phyloP scores from a whole-genome alignment of 2,888 invertebrate genomes.

The Flexamia atlantica region DNA sequence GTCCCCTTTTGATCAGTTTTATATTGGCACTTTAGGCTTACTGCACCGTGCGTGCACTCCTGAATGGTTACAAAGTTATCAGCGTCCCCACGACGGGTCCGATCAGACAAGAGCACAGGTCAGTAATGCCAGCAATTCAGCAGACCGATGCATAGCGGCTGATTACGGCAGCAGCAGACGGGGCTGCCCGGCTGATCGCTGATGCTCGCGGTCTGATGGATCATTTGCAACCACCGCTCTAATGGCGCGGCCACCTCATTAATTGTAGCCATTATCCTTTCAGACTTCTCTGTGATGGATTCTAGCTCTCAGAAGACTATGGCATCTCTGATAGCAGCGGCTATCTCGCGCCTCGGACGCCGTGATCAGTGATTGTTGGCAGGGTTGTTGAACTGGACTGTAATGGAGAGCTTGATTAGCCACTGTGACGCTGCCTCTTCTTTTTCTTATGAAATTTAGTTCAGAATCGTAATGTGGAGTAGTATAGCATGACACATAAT shows the following conservation, averaged over 20 bases:
- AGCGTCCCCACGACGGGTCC: background rate
- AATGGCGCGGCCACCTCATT: constrained; percentile 36
- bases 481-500: too few species aligned
- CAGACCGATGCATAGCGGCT: constrained; percentile 18
- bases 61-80: background rate
- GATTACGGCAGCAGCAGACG: constrained; percentile 3
- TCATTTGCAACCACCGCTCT: constrained; percentile 33
- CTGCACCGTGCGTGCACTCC: too few species aligned
- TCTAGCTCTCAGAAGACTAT: constrained; percentile 2
- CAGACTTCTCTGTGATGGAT: constrained; percentile 16
- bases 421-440: too few species aligned
- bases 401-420: background rate
- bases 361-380: background rate
- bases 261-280: constrained; percentile 49
- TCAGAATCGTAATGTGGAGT: too few species aligned
- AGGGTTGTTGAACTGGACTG: constrained; percentile 28
- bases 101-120: background rate
- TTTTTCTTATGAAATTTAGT: too few species aligned
- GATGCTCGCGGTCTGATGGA: background rate
- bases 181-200: background rate
- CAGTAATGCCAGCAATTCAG: background rate
- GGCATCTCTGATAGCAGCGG: constrained; percentile 16
- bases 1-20: too few species aligned
- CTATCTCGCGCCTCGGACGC: background rate
- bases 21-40: too few species aligned